Conservation (phyloP, 1,140 invertebrate species). For the Nasonia vitripennis region DNA sequence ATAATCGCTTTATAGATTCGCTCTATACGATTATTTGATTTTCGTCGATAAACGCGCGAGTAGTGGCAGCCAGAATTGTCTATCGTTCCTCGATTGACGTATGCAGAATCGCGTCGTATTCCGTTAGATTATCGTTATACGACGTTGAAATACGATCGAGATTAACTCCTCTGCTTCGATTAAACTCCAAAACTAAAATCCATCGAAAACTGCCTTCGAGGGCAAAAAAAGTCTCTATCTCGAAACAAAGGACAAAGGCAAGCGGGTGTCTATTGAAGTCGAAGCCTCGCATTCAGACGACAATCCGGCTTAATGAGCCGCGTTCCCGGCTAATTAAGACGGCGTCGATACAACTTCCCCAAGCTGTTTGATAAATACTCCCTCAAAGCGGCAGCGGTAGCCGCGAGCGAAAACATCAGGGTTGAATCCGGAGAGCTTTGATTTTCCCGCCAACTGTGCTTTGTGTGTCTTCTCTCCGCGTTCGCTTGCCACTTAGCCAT, state of each 20-base stretch:
- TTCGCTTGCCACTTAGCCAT: neutral
- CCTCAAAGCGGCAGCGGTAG: neutral
- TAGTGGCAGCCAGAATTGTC: neutral
- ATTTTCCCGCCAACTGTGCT: neutral
- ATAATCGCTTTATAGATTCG: neutral
- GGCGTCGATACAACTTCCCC: neutral
- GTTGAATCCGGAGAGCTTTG: neutral
- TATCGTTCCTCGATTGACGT: neutral
- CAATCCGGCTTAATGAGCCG: neutral
- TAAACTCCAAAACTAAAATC: too few species aligned
- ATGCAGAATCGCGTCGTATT: too few species aligned
- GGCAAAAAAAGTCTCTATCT: neutral
- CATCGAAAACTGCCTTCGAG: too few species aligned
- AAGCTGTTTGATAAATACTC: neutral
- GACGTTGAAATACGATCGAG: neutral
- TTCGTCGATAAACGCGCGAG: too few species aligned
- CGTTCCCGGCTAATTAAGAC: neutral
- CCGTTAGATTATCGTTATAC: too few species aligned
- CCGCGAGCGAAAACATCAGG: too few species aligned
- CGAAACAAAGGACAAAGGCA: neutral
- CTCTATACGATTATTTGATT: neutral
- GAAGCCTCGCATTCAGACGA: neutral
- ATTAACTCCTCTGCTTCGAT: neutral
- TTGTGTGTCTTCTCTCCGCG: neutral
- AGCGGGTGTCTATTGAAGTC: neutral